A percentile compares a stretch with the other conserved stretches of the same genome.
phyloP scores from a whole-genome alignment of 2,888 invertebrate species.

The Octodonta nipae region DNA sequence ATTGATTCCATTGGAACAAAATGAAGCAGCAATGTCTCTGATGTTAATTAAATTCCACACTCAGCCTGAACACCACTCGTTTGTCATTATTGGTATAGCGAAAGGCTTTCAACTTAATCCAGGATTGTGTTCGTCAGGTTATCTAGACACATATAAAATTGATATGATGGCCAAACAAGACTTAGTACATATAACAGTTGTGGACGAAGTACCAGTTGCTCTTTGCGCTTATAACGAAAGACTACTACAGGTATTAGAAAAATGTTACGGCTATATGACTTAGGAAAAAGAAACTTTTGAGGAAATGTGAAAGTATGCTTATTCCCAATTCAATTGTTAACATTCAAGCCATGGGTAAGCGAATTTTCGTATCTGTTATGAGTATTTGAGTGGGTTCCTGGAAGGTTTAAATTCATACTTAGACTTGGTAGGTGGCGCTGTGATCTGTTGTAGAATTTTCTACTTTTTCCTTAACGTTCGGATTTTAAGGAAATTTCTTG shows the following conservation, averaged over 20 bases:
- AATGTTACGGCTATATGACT: slow-evolving; percentile 84
- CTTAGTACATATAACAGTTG: slow-evolving; percentile 81
- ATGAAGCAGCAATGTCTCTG: slow-evolving; percentile 87
- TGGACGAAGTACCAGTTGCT: slow-evolving; percentile 74
- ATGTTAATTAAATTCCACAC: slow-evolving; percentile 44
- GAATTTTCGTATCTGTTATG: slow-evolving; percentile 90
- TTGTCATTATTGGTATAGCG: slow-evolving; percentile 65
- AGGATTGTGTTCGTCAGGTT: slow-evolving; percentile 66
- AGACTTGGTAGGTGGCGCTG: no score
- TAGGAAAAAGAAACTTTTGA: slow-evolving; percentile 86
- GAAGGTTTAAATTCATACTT: no score
- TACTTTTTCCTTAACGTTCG: no score
- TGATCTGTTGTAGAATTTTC: no score
- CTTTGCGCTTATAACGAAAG: slow-evolving; percentile 84
- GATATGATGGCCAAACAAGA: slow-evolving; percentile 72
- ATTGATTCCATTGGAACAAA: slow-evolving; percentile 76
- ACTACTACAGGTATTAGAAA: slow-evolving; percentile 82
- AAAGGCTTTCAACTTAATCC: slow-evolving; percentile 81
- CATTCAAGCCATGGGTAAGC: slow-evolving; percentile 85
- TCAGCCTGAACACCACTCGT: slow-evolving; percentile 36
- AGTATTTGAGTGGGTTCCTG: no score
- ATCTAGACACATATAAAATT: slow-evolving; percentile 68
- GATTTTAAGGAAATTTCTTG: no score
- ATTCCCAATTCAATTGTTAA: slow-evolving; percentile 90
- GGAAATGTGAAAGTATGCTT: slow-evolving; percentile 98